Conservation (phyloP, 2,888 invertebrate genomes). For the Eupithecia vulgata region DNA sequence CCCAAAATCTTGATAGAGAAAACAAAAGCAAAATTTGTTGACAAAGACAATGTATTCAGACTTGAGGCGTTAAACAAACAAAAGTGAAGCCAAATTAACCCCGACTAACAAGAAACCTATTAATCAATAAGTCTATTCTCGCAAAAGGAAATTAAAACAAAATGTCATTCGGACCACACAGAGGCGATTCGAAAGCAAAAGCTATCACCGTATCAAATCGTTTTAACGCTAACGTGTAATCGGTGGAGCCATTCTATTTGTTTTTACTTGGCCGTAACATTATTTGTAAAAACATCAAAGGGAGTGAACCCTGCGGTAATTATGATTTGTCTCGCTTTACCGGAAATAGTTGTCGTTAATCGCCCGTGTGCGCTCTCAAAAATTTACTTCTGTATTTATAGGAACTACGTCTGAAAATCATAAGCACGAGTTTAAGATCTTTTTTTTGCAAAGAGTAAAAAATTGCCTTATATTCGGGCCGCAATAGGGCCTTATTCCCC, state of each 20-base stretch:
- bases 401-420: neutral
- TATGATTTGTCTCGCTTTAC: constrained; percentile 81
- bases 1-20: neutral
- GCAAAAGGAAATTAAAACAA: constrained; percentile 55
- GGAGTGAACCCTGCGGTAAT: constrained; percentile 80
- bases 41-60: neutral
- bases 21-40: neutral
- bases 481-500: neutral
- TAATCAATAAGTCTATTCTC: constrained; percentile 9
- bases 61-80: neutral
- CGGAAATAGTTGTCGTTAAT: constrained; percentile 83
- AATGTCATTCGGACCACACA: constrained; percentile 73
- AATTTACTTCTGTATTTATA: constrained; percentile 25
- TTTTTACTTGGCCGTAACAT: constrained; percentile 82
- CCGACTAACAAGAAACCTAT: constrained; percentile 26
- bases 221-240: constrained; percentile 82
- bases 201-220: constrained; percentile 81
- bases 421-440: neutral
- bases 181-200: constrained; percentile 67
- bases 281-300: constrained; percentile 83
- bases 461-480: neutral
- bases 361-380: constrained; percentile 62
- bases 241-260: constrained; percentile 80
- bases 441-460: neutral
- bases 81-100: constrained; percentile 48